These are phyloP conservation scores for Chaitophorus viminalis DNA, from an alignment of 2,888 invertebrate species.

Conservation along the genomic window DNA sequence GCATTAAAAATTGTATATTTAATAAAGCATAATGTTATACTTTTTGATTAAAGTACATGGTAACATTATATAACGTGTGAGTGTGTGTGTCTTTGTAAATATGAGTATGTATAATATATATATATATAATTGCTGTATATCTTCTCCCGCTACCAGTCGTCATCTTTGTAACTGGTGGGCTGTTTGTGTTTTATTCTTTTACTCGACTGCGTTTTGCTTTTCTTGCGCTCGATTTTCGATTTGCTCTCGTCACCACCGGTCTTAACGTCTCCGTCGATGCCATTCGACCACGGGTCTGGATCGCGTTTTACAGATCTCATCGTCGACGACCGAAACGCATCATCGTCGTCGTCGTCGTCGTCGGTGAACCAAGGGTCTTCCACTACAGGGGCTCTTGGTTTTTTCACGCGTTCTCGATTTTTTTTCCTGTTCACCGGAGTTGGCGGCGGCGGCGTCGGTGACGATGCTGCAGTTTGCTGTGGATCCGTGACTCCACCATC, in stretches of 20 bases:
- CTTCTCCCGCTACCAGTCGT: no score
- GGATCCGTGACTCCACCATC: neutral
- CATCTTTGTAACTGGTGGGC: no score
- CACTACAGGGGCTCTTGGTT: neutral
- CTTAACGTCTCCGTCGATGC: neutral
- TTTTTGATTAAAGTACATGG: no score
- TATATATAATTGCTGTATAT: no score
- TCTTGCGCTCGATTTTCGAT: no score
- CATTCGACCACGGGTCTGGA: neutral
- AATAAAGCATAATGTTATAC: no score
- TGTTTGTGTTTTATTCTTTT: neutral
- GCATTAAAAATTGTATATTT: no score
- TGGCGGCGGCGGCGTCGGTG: neutral
- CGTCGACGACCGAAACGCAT: neutral
- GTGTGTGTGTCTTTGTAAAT: no score
- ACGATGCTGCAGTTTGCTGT: neutral
- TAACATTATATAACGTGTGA: no score
- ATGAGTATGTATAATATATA: no score
- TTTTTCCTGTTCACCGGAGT: neutral
- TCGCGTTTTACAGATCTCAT: neutral
- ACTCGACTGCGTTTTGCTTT: neutral
- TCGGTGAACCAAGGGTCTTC: neutral
- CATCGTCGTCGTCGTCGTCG: neutral
- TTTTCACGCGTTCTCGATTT: neutral
- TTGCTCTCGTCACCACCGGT: no score